Conservation (phyloP, 2,113 vertebrate species). For the Silurus asotus region DNA sequence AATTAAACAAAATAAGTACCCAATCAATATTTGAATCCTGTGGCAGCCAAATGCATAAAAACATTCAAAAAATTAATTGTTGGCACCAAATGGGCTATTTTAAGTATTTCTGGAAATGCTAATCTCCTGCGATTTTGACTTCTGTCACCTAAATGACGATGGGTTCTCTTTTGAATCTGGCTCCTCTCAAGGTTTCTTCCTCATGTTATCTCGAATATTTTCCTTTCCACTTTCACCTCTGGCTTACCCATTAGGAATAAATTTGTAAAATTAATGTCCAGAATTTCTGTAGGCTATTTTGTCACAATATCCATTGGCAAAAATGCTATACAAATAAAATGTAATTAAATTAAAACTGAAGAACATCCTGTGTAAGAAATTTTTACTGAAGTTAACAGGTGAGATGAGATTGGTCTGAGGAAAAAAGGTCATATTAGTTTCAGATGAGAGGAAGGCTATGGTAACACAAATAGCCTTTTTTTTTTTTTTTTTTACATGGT, state of each 20-base stretch:
- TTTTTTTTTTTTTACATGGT: neutral
- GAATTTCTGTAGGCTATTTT: neutral
- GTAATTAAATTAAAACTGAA: neutral
- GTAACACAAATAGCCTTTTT: neutral
- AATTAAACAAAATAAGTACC: neutral
- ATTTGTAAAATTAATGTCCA: neutral
- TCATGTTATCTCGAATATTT: neutral
- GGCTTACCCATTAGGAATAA: neutral
- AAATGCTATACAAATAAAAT: neutral
- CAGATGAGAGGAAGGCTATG: neutral
- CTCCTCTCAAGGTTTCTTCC: neutral
- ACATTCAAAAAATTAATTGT: neutral
- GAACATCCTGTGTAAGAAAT: neutral
- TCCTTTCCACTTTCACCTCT: neutral
- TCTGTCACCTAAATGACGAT: neutral
- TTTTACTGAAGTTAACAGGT: neutral
- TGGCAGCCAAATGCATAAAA: neutral
- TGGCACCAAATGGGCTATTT: neutral
- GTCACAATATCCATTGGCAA: neutral
- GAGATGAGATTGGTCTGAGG: neutral
- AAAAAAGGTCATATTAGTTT: neutral
- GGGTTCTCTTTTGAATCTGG: neutral
- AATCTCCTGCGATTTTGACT: neutral
- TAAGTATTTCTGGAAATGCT: neutral
- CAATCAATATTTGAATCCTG: neutral